Base-by-base conservation (phyloP, 1,140 invertebrate genomes). In the Drosophila orena region DNA sequence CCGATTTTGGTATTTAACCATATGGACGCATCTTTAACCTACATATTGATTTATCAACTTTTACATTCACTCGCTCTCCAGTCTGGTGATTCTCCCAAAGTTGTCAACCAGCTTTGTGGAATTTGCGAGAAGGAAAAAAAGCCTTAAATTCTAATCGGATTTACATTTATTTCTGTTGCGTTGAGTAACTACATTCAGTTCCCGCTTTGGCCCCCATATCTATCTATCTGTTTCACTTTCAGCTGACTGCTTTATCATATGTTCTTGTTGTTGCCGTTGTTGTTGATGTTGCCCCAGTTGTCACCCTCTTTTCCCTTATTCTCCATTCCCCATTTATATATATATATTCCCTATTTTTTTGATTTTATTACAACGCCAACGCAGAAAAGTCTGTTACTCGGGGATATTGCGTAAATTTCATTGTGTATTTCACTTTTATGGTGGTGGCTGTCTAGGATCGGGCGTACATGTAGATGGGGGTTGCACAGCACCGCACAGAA, bases 371-470 rank as follows among this genome's bases (percentile, higher is more conserved):
- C 80, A 78, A 66, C 81, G 81, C 77, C 81, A 80, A 85, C 66
- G 80, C 80, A 60, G 76, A 79, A 74, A 74, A 84, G 77, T 85
- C 81, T 86, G 81, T 85, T 85, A 65, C 64, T 79, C 53, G 57
- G 74, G 69, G 75, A 88, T 84, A 83, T 88, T 84, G 84, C 84
- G 84, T 90, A 89, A 89, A 90, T 89, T 89, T 89, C 85, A 89
- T 89, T 89, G 84, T 89, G 83, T 89, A 83, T 88, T 88, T 89
- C 79, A 83, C 76, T 89, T 89, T 84, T 77, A 88, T 88, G 83
- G 84, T 83, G 84, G 84, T 83, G 71, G 77, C 81, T 85, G 53
- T 76, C 71, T 76, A 75, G 72, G 38, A 72, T 65, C 61, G 52
- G 47, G 72, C 40, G 6, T 30, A 12, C 27, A 35, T 35, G 49